Percentiles rank a stretch among this genome's conserved stretches.
These are phyloP conservation scores for Poeciliopsis presidionis DNA, from an alignment of 2,797 vertebrate genomes.

Conservation along the genomic window DNA sequence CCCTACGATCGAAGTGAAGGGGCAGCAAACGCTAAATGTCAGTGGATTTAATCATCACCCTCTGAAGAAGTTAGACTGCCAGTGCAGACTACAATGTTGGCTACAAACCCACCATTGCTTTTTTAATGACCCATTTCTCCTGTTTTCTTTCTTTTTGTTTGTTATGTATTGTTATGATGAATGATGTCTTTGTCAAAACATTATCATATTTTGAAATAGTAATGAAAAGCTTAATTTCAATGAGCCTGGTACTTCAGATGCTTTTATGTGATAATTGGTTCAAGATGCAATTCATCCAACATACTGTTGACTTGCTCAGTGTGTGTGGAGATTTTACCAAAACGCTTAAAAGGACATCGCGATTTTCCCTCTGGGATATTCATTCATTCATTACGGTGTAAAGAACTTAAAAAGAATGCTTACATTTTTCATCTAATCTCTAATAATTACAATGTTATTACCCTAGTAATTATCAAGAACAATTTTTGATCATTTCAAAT, in stretches of 20 bases:
- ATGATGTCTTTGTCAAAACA: background rate
- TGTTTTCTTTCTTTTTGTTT: background rate
- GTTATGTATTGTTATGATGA: background rate
- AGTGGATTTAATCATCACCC: conserved; percentile 60
- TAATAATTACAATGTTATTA: background rate
- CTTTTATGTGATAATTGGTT: background rate
- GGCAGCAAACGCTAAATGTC: conserved; percentile 36
- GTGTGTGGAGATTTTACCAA: background rate
- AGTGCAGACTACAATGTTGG: conserved; percentile 59
- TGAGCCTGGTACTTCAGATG: background rate
- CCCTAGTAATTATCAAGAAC: background rate
- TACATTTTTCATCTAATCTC: background rate
- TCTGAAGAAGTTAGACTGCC: conserved; percentile 56
- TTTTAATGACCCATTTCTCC: background rate
- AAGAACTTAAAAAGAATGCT: background rate
- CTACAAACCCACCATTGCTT: conserved; percentile 7
- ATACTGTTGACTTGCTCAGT: background rate
- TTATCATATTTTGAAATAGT: background rate
- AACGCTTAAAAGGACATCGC: background rate
- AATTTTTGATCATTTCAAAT: background rate
- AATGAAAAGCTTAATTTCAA: background rate
- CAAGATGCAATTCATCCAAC: background rate
- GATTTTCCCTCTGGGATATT: too few species aligned
- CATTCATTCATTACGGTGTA: background rate
- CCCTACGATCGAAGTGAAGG: conserved; percentile 49